Conservation (phyloP, 2,797 vertebrate genomes). For the Anguilla obscura region DNA sequence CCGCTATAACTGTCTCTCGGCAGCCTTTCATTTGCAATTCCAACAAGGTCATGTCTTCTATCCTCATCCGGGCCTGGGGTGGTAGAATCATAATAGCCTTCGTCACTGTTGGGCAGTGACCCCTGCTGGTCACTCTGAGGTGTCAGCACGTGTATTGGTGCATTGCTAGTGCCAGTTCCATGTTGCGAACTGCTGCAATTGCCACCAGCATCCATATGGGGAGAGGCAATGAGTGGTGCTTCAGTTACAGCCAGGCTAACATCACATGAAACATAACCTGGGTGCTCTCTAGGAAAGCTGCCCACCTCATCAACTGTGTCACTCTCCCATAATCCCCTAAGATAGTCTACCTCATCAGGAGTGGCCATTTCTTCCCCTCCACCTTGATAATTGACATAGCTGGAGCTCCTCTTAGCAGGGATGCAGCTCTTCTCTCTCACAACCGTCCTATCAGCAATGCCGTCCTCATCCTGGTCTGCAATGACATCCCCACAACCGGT, state of each 20-base stretch:
- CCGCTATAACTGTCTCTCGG: conserved; percentile 97
- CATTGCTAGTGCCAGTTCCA: conserved; percentile 54
- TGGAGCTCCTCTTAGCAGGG: conserved; percentile 84
- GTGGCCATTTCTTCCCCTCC: conserved; percentile 98
- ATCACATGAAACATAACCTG: conserved; percentile 47
- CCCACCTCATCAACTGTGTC: conserved; percentile 60
- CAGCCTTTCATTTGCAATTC: conserved; percentile 76
- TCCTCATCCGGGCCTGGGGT: conserved; percentile 92
- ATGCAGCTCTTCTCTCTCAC: conserved; percentile 85
- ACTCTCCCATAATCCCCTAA: conserved; percentile 67
- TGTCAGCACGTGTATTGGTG: conserved; percentile 78
- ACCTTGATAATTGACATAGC: conserved; percentile 93
- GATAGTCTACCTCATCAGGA: conserved; percentile 73
- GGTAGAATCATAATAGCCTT: conserved; percentile 91
- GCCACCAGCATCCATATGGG: conserved; percentile 60
- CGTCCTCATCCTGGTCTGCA: conserved; percentile 92
- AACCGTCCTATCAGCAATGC: conserved; percentile 83
- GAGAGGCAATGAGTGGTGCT: conserved; percentile 55
- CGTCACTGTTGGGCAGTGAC: conserved; percentile 92
- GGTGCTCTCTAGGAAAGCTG: conserved; percentile 63
- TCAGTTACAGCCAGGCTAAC: conserved; percentile 54
- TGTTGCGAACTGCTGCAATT: conserved; percentile 64
- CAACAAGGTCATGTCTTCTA: conserved; percentile 72
- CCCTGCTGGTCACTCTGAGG: conserved; percentile 96
- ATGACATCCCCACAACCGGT: conserved; percentile 97